Conservation (phyloP, 2,888 invertebrate genomes). For the Callimorpha dominula region DNA sequence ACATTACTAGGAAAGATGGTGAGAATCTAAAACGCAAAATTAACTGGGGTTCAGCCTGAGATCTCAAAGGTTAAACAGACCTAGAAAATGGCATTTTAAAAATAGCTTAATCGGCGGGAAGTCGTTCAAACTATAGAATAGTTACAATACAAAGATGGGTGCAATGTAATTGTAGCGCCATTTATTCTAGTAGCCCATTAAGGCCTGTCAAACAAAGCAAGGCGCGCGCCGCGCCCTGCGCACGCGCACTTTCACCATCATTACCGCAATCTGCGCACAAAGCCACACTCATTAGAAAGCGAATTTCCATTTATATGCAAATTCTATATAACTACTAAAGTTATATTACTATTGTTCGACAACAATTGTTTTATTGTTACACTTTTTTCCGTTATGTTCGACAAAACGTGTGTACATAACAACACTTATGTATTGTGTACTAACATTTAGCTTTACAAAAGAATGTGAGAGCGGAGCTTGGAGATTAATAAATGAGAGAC, state of each 20-base stretch:
- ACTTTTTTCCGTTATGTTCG: constrained; percentile 51
- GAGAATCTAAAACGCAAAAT: background rate
- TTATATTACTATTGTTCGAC: constrained; percentile 55
- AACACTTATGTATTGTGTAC: constrained; percentile 28
- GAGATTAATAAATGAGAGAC: constrained; percentile 12
- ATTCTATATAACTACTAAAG: constrained; percentile 61
- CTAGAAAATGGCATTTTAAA: too few species aligned
- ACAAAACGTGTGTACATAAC: constrained; percentile 23
- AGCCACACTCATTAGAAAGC: constrained; percentile 75
- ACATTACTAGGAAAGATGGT: background rate
- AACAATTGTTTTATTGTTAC: constrained; percentile 60
- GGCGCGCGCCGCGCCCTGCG: constrained; percentile 35
- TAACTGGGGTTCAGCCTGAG: background rate
- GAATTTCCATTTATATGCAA: constrained; percentile 75
- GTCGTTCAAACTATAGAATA: background rate
- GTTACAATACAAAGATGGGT: background rate
- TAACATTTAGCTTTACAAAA: constrained; percentile 19
- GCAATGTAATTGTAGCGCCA: background rate
- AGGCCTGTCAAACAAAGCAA: constrained; percentile 23
- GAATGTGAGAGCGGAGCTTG: constrained; percentile 24
- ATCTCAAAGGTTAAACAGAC: too few species aligned
- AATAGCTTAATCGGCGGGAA: background rate
- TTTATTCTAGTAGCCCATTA: constrained; percentile 15
- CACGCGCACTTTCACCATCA: constrained; percentile 74
- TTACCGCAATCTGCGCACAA: constrained; percentile 60